Conservation (phyloP, 2,113 vertebrate species). For the Epinephelus moara region DNA sequence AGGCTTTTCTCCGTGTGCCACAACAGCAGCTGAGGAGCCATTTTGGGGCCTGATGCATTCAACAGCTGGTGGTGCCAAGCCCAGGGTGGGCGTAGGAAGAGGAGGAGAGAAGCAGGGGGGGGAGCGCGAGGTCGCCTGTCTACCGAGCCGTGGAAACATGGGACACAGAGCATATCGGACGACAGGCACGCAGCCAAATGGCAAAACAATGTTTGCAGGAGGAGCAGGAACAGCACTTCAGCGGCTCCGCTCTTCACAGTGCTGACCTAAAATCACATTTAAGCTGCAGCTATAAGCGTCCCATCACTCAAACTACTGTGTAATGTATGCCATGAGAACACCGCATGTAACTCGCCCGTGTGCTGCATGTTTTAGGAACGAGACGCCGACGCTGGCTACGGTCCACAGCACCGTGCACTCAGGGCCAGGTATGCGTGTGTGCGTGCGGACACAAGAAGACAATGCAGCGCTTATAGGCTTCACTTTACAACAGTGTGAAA, state of each 20-base stretch:
- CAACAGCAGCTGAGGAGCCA: conserved; percentile 78
- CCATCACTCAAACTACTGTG: conserved; percentile 46
- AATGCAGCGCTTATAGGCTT: conserved; percentile 32
- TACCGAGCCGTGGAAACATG: conserved; percentile 57
- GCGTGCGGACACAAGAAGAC: conserved; percentile 18
- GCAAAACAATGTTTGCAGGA: conserved; percentile 39
- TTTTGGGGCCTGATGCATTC: conserved; percentile 78
- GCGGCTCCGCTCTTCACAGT: conserved; percentile 10
- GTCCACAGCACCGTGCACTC: conserved; percentile 33
- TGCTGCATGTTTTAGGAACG: conserved; percentile 40
- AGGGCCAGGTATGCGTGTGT: conserved; percentile 36
- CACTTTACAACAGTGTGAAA: conserved; percentile 12
- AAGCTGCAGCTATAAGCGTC: conserved; percentile 40
- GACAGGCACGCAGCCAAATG: conserved; percentile 68
- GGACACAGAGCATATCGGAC: conserved; percentile 66
- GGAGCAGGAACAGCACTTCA: conserved; percentile 20
- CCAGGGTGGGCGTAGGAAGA: conserved; percentile 51
- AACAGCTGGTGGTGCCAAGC: conserved; percentile 80
- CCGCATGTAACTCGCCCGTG: conserved; percentile 18
- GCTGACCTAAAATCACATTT: conserved; percentile 53
- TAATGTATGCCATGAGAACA: conserved; percentile 49
- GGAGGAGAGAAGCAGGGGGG: neutral
- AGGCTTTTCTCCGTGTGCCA: conserved; percentile 51
- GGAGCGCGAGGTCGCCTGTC: conserved; percentile 40
- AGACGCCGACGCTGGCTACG: conserved; percentile 37